A percentile compares a stretch with the other conserved stretches of the same genome.
Conservation (phyloP, 1,140 invertebrate species). For the Heliothis virescens region DNA sequence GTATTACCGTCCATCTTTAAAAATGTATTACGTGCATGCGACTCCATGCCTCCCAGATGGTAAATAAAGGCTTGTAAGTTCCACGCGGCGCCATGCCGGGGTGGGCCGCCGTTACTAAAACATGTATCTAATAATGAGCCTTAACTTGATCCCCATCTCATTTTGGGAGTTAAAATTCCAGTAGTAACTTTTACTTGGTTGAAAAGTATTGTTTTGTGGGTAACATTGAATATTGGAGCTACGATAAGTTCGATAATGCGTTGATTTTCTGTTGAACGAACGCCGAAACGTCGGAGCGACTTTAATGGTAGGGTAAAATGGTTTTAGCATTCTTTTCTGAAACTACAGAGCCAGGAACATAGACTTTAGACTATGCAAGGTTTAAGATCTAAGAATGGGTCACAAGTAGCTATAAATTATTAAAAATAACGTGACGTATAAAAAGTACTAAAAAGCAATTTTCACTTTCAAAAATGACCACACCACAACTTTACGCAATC, state of each 20-base stretch:
- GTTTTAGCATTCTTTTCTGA: no score
- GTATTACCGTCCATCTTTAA: background rate
- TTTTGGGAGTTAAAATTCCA: constrained; percentile 37
- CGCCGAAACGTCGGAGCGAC: no score
- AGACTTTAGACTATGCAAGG: no score
- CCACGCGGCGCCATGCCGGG: constrained; percentile 25
- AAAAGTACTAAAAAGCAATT: background rate
- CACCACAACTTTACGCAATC: background rate
- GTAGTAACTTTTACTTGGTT: constrained; percentile 15
- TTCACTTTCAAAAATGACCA: background rate
- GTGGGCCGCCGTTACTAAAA: constrained; percentile 33
- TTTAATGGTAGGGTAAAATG: no score
- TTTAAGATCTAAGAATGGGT: no score
- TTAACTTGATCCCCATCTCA: constrained; percentile 28
- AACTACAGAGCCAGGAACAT: no score
- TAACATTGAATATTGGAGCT: background rate
- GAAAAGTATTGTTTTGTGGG: background rate
- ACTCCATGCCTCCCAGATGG: constrained; percentile 26
- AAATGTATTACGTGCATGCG: constrained; percentile 1
- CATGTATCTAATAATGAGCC: constrained; percentile 39
- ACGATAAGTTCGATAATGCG: background rate
- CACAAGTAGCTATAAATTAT: no score
- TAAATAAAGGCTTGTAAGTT: constrained; percentile 47
- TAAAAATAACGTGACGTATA: background rate
- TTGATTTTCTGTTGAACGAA: background rate